Base-by-base conservation (phyloP, 2,797 vertebrate species). In the Enteromius treurensis region DNA sequence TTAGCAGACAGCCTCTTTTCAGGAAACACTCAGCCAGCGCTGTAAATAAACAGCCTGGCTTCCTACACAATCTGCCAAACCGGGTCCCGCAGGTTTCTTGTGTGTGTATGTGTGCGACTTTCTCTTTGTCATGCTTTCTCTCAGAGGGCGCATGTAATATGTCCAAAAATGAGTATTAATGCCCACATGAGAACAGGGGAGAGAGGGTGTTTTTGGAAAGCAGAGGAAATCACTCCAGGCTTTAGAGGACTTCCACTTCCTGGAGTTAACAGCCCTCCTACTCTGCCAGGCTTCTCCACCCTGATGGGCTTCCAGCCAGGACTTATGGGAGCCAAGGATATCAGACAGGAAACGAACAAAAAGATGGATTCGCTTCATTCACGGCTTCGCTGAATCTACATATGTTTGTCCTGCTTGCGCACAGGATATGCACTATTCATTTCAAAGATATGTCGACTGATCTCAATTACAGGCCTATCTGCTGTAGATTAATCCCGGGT, bases 181-280 rank as follows among this genome's bases (percentile, higher is more conserved):
- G 88, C 76, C 81, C 86, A 86, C 88, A 92, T 90, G 51, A 76
- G 55, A 55, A 87, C 58, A 14, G 80, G 60, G 65, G 82, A 75
- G 86, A 62, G 87, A 80, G 55, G 26, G 65, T 15, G 34, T 92
- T 88, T 93, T 93, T 87, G 62, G 84, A 79, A 88, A 86, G 78
- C 49, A 73, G 80, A 93, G 92, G 91, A 96, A 97, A 96, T 95
- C 93, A 96, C 95, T 97, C 93, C 76, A 84, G 77, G 92, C 92
- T 95, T 95, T 95, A 94, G 95, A 96, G 94, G 94, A 94, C 94
- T 95, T 96, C 93, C 93, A 94, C 96, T 96, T 96, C 95, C 96
- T 90, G 93, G 93, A 90, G 91, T 94, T 96, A 94, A 94, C 93
- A 91, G 55, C 82, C 78, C 49, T 78, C 70, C 75, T 74, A 71